Conservation (phyloP, 2,888 invertebrate genomes). For the Ormyrus nitidulus region DNA sequence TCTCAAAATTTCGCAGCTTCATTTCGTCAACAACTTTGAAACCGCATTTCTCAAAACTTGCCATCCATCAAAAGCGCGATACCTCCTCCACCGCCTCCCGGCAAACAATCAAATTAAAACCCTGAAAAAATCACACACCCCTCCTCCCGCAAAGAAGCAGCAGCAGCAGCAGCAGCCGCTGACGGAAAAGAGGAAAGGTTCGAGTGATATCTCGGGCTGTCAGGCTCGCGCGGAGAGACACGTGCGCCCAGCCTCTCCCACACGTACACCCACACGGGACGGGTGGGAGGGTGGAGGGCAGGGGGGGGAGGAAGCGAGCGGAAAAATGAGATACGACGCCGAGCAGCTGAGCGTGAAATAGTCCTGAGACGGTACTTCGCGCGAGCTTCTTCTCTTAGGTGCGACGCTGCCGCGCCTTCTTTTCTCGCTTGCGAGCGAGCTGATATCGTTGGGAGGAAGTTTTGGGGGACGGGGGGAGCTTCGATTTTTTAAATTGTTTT, state of each 20-base stretch:
- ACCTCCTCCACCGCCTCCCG: not conserved
- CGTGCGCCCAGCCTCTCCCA: not conserved
- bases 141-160: not conserved
- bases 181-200: not conserved
- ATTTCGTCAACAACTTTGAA: too few species aligned
- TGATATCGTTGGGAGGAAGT: too few species aligned
- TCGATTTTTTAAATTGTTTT: slow-evolving; percentile 13
- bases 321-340: slow-evolving; percentile 70
- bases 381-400: not conserved
- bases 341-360: slow-evolving; percentile 73
- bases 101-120: not conserved
- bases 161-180: not conserved
- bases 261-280: not conserved
- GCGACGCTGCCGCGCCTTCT: too few species aligned
- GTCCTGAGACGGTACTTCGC: slow-evolving; percentile 57
- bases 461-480: not conserved
- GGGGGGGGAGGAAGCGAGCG: slow-evolving; percentile 6
- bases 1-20: too few species aligned
- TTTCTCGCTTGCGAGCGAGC: too few species aligned
- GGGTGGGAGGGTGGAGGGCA: too few species aligned
- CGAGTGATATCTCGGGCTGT: slow-evolving; percentile 17
- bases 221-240: slow-evolving; percentile 2
- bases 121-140: too few species aligned
- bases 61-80: too few species aligned
- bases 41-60: too few species aligned